Base-by-base conservation (phyloP, 2,888 invertebrate species). In the Callyntrura guangdongensis region DNA sequence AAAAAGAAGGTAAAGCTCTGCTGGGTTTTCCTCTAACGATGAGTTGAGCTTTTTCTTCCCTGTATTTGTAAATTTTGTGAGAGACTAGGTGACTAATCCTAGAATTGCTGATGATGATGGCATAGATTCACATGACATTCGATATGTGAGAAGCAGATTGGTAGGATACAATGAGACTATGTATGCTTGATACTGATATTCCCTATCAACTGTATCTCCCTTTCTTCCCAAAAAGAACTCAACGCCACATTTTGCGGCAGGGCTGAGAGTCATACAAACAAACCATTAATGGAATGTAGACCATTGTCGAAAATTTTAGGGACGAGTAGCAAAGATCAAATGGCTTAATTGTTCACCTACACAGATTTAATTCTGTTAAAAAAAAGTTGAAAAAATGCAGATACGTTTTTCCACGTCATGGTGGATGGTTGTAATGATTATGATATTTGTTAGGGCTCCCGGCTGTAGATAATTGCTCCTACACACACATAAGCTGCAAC, bases 361-460 rank as follows among this genome's bases (percentile, higher is more conserved):
- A 22, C 36, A 36, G 17, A 22, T 12, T 49, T 20, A 20, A 79
- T 14, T 3, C 67, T 12, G 67, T 12, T 17, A 2, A 17, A 22
- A 17, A 22, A 49, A 77, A 47, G 47, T 47, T 11, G 49, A 49
- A 77, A 47, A 77, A 47, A 17, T 20, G 4, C 14, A 59, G 59
- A 6, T 36, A 36, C 47, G 36, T 49, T 56, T 85, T 89, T 85
- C 64, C 67, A 67, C 79, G 84, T 85, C 85, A 85, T 56, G 84
- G 85, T 67, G 89, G 85, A 85, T 89, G 85, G 67, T 17, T 72
- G 59, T 85, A 89, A 89, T 85, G 89, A 85, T 89, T 89, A 89
- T 89, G 89, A 89, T 89, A 85, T 84, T 85, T 79, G 89, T 89
- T 89, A 89, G 84, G 89, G 85, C 89, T 89, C 64, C 67, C 85